Evolutionary conservation across 1,140 invertebrate genomes (phyloP).

Genomic region (Ceratosolen fusciceps): DNA sequence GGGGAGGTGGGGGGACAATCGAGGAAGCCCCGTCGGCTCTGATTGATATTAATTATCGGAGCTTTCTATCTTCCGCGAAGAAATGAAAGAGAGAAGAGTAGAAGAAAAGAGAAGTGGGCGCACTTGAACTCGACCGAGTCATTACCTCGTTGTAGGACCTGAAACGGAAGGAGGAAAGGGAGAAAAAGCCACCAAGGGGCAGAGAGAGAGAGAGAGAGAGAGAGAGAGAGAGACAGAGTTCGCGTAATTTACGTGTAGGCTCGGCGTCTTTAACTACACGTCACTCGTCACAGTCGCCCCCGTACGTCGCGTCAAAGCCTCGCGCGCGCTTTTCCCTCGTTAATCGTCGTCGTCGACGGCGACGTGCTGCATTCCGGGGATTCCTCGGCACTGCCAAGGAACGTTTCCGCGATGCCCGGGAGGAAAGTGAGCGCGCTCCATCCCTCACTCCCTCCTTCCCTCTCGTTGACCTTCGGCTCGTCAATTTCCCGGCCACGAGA

Average conservation of each 20-base stretch:
- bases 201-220: background rate
- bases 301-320: constrained; percentile 24
- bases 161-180: no score
- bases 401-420: background rate
- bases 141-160: constrained; percentile 15
- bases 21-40: no score
- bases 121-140: background rate
- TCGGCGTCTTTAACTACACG: background rate
- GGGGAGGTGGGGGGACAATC: no score
- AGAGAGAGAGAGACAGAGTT: background rate
- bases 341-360: no score
- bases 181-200: no score
- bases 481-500: no score
- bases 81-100: background rate
- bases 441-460: no score
- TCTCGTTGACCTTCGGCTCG: no score
- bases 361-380: background rate
- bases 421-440: no score
- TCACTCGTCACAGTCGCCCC: background rate
- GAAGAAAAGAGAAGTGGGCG: background rate
- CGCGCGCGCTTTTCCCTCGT: background rate
- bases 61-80: constrained; percentile 34
- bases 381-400: background rate
- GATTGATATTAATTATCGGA: constrained; percentile 12
- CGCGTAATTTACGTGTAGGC: background rate